Evolutionary conservation across 2,888 invertebrate species (phyloP).

Genomic region (Calameuta pallipes): DNA sequence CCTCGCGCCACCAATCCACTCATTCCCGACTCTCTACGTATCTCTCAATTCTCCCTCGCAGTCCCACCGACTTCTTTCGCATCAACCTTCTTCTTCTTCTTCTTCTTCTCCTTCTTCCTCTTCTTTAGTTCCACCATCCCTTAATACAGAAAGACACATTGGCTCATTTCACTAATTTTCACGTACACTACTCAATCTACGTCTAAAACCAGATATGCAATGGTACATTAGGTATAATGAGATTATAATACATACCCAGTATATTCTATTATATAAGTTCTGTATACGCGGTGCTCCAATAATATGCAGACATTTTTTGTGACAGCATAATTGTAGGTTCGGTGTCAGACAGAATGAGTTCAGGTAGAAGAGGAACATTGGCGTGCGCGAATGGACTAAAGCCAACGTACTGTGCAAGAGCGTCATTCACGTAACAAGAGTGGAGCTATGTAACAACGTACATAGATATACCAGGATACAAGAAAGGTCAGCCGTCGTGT

Average conservation of each 20-base stretch:
- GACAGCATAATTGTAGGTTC: background rate
- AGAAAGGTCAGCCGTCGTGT: background rate
- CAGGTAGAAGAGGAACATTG: background rate
- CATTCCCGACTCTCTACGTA: constrained; percentile 30
- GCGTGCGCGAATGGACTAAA: background rate
- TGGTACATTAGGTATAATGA: background rate
- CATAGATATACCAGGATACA: background rate
- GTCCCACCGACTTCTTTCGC: constrained; percentile 17
- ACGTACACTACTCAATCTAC: background rate
- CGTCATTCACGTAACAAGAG: background rate
- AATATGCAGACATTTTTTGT: background rate
- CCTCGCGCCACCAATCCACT: constrained; percentile 2
- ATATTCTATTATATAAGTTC: background rate
- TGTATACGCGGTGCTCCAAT: background rate
- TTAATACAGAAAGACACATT: background rate
- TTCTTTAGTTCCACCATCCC: constrained; percentile 29
- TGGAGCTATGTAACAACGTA: background rate
- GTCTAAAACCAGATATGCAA: background rate
- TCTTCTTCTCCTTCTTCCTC: constrained; percentile 28
- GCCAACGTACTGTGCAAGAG: background rate
- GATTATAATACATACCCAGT: background rate
- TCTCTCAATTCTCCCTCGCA: constrained; percentile 24
- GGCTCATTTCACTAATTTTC: background rate
- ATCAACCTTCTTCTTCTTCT: constrained; percentile 22
- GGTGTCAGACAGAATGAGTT: background rate